Base-by-base conservation (phyloP, 2,113 vertebrate genomes). In the Oreochromis spilurus region DNA sequence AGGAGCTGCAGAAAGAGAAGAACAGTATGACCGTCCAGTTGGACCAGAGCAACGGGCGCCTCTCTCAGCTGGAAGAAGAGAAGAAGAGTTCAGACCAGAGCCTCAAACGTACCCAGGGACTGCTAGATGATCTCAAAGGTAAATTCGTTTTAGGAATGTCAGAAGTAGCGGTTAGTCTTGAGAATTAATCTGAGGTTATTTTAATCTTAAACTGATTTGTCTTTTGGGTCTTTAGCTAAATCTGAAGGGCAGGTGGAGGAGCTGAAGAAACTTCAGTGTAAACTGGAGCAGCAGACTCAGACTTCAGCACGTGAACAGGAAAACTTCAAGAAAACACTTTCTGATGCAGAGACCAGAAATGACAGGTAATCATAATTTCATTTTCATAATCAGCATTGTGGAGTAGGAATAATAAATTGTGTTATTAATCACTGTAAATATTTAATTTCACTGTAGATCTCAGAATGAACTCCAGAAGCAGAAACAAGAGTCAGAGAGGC, bases 91-190 rank as follows among this genome's bases (percentile, higher is more conserved):
- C 84, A 24, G 97, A 96, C 60, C 95, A 96, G 60, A 96, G 88
- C 88, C 87, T 98, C 85, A 97, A 96, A 65, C 95, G 97, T 87
- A 97, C 93, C 77, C 97, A 97, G 86, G 94, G 84, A 52, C 93
- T 95, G 81, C 91, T 95, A 4, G 97, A 98, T 88, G 97, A 98
- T 81, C 89, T 98, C 83, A 97, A 94, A 96, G 96, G 98, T 98
- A 92, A 5, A 17, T 57, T 16, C 5, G 9, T 40, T 14, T 19
- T 26, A 43, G 5, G 10, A 29, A 36, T 57, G 2, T 4, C 31
- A 77, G 26, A 4, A 3, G 4, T 21, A 53, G 7, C 1, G 3
- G 24, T 31, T 57, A 7, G 57, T 55, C 40, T 5, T 21, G 21
- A 29, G 9, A 72, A n/a, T 80, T 81, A 40, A 29, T 4, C 12